These are phyloP conservation scores for Lepidocyrtoides sp. DNA, from an alignment of 2,888 invertebrate species.

Conservation along the genomic window DNA sequence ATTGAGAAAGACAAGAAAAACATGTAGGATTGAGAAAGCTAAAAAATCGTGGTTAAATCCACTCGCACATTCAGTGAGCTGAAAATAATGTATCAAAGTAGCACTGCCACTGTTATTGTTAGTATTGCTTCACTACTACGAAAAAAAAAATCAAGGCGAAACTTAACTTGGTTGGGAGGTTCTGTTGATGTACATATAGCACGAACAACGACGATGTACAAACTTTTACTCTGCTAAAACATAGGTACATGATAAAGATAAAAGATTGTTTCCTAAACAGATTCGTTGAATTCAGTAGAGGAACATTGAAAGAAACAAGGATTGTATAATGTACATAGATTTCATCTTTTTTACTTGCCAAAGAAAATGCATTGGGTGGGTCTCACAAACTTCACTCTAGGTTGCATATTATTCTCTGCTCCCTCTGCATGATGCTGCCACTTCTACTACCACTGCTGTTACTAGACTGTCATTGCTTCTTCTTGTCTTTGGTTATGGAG, in stretches of 20 bases:
- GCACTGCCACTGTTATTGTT: neutral
- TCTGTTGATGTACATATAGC: neutral
- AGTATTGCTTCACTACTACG: neutral
- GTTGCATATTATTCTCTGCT: constrained; percentile 3
- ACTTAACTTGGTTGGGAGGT: neutral
- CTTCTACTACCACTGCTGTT: constrained; percentile 42
- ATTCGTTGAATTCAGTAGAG: constrained; percentile 39
- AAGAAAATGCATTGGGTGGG: constrained; percentile 72
- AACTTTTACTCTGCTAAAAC: neutral
- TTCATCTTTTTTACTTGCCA: constrained; percentile 38
- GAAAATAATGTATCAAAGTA: constrained; percentile 66
- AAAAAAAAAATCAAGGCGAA: neutral
- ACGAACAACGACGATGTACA: neutral
- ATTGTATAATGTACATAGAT: neutral
- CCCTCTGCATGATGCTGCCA: constrained; percentile 20
- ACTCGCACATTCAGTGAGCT: constrained; percentile 60
- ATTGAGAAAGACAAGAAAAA: neutral
- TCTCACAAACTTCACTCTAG: constrained; percentile 29
- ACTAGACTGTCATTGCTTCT: constrained; percentile 34
- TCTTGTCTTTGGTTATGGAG: constrained; percentile 52
- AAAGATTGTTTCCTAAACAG: constrained; percentile 45
- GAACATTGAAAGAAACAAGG: neutral
- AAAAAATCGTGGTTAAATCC: constrained; percentile 33
- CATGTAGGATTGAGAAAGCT: neutral
- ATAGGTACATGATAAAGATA: neutral